Conservation (phyloP, 2,888 invertebrate genomes). For the Imbricaverruca yamaguchii region DNA sequence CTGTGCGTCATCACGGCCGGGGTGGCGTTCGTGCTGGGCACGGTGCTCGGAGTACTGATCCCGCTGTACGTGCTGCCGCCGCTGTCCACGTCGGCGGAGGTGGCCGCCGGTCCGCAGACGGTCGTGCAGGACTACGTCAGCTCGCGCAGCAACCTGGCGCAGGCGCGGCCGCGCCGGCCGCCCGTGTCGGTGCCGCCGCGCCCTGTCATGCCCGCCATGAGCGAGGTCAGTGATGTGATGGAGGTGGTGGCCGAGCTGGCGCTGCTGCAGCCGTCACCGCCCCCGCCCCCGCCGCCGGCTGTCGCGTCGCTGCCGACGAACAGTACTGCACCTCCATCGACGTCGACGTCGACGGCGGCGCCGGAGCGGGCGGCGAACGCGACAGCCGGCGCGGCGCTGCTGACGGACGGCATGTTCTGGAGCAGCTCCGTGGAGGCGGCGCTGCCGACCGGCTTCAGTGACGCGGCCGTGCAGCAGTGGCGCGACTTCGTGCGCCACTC, state of each 20-base stretch:
- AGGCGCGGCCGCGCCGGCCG: conserved; percentile 36
- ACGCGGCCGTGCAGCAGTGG: conserved; percentile 59
- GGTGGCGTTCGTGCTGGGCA: conserved; percentile 31
- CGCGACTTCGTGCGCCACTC: conserved; percentile 48
- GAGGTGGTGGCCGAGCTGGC: neutral
- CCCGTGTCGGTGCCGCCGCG: conserved; percentile 37
- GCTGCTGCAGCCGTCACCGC: neutral
- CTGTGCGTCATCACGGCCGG: conserved; percentile 28
- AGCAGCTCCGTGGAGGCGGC: conserved; percentile 57
- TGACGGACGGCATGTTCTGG: conserved; percentile 59
- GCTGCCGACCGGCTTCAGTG: conserved; percentile 61
- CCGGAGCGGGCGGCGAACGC: neutral
- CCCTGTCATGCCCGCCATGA: conserved; percentile 44
- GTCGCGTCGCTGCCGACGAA: neutral
- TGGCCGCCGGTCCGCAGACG: neutral
- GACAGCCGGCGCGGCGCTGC: neutral
- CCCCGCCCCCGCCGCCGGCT: neutral
- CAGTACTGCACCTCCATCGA: neutral
- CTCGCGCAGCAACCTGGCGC: conserved; percentile 29
- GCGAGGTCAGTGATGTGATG: neutral
- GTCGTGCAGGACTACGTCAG: neutral
- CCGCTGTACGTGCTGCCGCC: conserved; percentile 29
- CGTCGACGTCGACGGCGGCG: neutral
- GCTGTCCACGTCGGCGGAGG: conserved; percentile 2
- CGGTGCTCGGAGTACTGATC: conserved; percentile 29